Evolutionary conservation across 2,113 vertebrate species (phyloP).

Genomic region (Lynx canadensis): DNA sequence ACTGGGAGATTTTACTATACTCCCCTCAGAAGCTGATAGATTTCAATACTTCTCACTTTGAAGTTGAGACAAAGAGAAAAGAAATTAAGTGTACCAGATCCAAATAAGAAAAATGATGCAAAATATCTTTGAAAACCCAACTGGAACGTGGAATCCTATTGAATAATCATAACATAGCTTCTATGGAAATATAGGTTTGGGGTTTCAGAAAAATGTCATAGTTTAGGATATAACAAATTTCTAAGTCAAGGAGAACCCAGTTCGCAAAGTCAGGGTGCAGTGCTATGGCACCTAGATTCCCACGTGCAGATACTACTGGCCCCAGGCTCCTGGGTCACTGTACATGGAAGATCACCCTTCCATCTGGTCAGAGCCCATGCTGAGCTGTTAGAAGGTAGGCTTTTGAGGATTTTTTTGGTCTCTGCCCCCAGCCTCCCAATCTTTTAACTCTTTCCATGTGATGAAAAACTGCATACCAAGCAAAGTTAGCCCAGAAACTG

Average conservation of each 20-base stretch:
- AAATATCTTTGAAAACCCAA: not conserved
- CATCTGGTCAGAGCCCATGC: not conserved
- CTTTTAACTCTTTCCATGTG: not conserved
- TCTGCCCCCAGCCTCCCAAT: not conserved
- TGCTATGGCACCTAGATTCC: not conserved
- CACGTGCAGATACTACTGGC: no score
- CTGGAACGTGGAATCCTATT: not conserved
- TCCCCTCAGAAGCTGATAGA: not conserved
- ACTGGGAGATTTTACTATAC: not conserved
- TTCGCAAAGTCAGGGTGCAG: not conserved
- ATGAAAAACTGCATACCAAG: not conserved
- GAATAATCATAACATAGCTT: not conserved
- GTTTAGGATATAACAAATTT: not conserved
- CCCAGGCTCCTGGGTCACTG: not conserved
- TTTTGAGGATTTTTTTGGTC: not conserved
- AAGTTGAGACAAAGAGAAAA: not conserved
- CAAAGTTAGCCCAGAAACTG: not conserved
- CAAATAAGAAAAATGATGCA: slow-evolving; percentile 26
- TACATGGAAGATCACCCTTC: not conserved
- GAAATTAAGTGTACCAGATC: not conserved
- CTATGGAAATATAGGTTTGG: not conserved
- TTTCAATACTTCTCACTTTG: not conserved
- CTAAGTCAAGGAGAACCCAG: not conserved
- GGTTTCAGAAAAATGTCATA: not conserved
- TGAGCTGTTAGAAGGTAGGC: not conserved